Conservation (phyloP, 2,888 invertebrate species). For the Lissonota sp. region DNA sequence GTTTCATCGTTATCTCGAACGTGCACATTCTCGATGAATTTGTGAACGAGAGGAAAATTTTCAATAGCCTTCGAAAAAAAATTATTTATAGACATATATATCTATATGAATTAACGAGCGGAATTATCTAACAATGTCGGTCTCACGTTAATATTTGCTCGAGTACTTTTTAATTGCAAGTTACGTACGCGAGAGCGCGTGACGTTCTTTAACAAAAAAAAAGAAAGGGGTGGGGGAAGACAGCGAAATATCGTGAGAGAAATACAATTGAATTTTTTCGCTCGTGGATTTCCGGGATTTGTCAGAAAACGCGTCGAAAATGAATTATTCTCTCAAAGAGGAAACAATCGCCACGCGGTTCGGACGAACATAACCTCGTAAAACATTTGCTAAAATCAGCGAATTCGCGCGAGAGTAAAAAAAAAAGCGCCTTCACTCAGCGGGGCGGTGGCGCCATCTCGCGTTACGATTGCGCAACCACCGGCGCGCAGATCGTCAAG, state of each 20-base stretch:
- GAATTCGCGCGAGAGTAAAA: slow-evolving; percentile 1
- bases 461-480: not conserved
- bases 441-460: slow-evolving; percentile 37
- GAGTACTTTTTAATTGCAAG: slow-evolving; percentile 52
- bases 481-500: not conserved
- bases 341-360: slow-evolving; percentile 59
- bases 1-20: no score
- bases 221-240: not conserved
- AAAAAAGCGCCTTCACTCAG: not conserved
- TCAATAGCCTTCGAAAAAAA: no score
- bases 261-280: no score
- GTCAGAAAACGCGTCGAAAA: slow-evolving; percentile 11
- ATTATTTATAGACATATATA: not conserved
- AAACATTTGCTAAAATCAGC: not conserved
- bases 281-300: no score
- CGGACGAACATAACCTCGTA: slow-evolving; percentile 58
- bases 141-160: slow-evolving; percentile 51
- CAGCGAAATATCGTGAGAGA: not conserved
- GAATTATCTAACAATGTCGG: slow-evolving; percentile 60
- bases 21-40: not conserved
- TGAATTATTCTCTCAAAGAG: slow-evolving; percentile 21
- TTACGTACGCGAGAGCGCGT: slow-evolving; percentile 23
- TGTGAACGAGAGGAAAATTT: no score
- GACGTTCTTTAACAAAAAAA: no score
- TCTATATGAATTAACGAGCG: slow-evolving; percentile 15